A percentile compares a stretch with the other conserved stretches of the same genome.
Evolutionary conservation across 2,797 vertebrate genomes (phyloP).

Genomic region (Podarcis lilfordi): DNA sequence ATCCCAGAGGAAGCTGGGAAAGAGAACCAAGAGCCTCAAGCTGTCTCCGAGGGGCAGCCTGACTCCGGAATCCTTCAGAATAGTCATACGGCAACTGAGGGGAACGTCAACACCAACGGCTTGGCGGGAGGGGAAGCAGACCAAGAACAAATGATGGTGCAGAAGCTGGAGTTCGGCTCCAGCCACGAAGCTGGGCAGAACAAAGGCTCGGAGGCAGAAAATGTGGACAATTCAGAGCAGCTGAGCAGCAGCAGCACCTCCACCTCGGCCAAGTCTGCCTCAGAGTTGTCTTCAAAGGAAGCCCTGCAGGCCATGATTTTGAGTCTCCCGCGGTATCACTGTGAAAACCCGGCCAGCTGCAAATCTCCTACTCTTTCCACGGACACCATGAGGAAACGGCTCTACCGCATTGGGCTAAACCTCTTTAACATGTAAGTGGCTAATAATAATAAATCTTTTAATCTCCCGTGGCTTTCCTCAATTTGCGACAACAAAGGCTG

Average conservation of each 20-base stretch:
- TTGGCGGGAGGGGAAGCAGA: constrained; percentile 54
- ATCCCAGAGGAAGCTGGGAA: constrained; percentile 53
- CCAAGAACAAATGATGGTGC: constrained; percentile 73
- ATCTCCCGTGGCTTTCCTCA: neutral
- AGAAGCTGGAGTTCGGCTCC: constrained; percentile 76
- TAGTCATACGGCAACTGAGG: constrained; percentile 78
- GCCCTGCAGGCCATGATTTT: constrained; percentile 95
- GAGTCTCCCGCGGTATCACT: constrained; percentile 94
- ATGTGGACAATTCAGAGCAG: constrained; percentile 85
- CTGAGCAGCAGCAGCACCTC: constrained; percentile 90
- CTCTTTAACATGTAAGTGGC: constrained; percentile 97
- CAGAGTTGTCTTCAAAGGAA: constrained; percentile 92
- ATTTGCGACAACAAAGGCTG: neutral
- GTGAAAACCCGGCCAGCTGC: constrained; percentile 93
- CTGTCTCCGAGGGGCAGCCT: constrained; percentile 43
- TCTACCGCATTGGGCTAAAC: constrained; percentile 98
- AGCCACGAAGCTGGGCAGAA: constrained; percentile 77
- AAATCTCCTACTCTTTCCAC: constrained; percentile 96
- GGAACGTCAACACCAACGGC: constrained; percentile 70
- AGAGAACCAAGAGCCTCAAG: constrained; percentile 45
- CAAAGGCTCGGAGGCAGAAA: constrained; percentile 83
- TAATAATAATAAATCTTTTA: neutral
- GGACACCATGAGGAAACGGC: constrained; percentile 96
- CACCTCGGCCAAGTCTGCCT: constrained; percentile 85
- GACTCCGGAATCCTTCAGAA: constrained; percentile 40